A percentile compares a stretch with the other conserved stretches of the same genome.
Conservation (phyloP, 1,140 invertebrate species). For the Galleria mellonella region DNA sequence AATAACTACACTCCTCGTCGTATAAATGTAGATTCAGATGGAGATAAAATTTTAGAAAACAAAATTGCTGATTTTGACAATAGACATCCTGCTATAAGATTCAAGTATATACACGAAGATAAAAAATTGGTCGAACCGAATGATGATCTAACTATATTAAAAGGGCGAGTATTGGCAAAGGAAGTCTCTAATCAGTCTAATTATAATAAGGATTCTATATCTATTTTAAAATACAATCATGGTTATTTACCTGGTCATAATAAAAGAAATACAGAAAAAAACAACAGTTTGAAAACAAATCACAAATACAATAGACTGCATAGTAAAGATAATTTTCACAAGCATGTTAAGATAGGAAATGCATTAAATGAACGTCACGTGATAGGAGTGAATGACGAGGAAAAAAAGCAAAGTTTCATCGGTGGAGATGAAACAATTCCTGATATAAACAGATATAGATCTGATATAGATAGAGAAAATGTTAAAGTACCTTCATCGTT, state of each 20-base stretch:
- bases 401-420: conserved; percentile 49
- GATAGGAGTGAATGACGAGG: conserved; percentile 37
- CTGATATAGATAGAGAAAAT: conserved; percentile 36
- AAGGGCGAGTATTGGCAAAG: conserved; percentile 32
- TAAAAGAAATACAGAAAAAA: conserved; percentile 16
- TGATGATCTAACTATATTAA: conserved; percentile 20
- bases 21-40: conserved; percentile 23
- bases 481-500: conserved; percentile 41
- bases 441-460: conserved; percentile 55
- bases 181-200: conserved; percentile 43
- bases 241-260: conserved; percentile 32
- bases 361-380: conserved; percentile 50
- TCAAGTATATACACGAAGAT: conserved; percentile 44
- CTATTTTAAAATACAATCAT: conserved; percentile 50
- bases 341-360: conserved; percentile 57
- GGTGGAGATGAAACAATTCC: conserved; percentile 44
- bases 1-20: conserved; percentile 45
- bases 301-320: conserved; percentile 4
- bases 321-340: conserved; percentile 36
- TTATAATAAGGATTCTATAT: conserved; percentile 24
- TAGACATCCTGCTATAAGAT: conserved; percentile 29
- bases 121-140: conserved; percentile 25
- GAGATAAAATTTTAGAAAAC: conserved; percentile 17
- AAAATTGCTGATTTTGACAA: conserved; percentile 30
- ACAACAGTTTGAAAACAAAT: conserved; percentile 8